Evolutionary conservation across 2,888 invertebrate species (phyloP), one percentile per base, ranked within the genome.

Genomic region (Gymnoscelis rufifasciata): DNA sequence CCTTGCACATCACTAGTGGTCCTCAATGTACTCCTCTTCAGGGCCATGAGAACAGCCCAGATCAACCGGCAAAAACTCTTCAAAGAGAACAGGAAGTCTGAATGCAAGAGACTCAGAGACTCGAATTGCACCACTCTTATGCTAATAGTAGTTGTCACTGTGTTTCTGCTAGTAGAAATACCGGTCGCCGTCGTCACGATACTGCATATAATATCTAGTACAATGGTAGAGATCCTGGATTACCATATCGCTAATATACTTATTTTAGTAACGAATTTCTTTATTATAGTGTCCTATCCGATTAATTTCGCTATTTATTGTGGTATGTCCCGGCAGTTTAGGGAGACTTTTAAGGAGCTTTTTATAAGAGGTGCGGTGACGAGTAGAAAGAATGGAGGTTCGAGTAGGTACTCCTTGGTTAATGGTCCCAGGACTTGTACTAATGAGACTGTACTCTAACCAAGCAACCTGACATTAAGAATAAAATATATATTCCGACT

Each of bases 251-350:
- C 94, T 10, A 94, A 94, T 69, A 90, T 93, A 13, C 89, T 95
- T 52, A 93, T 95, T 46, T 76, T 94, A 51, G 92, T 96, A 68
- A 95, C 95, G 7, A 97, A 97, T 84, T 96, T 97, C 83, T 94
- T 96, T 74, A 95, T 98, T 51, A 93, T 97, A 47, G 91, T 96
- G 28, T 95, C 95, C 36, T 97, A 97, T 79, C 97, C 97, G 7
- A 93, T 97, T 47, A 97, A 97, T 77, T 97, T 98, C 68, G 97
- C 96, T 50, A 97, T 97, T 57, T 98, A 98, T 71, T 97, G 97
- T 74, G 97, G 97, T 13, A 98, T 98, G 98, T 96, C 96, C 24
- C 89, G 96, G 24, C 96, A 96, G 74, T 98, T 98, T 78, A 90
- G 98, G 39, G 96, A 97, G 74, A 97, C 97, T 0, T 98, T 98